Conservation (phyloP, 2,113 vertebrate genomes). For the Thalassarche chlororhynchos region DNA sequence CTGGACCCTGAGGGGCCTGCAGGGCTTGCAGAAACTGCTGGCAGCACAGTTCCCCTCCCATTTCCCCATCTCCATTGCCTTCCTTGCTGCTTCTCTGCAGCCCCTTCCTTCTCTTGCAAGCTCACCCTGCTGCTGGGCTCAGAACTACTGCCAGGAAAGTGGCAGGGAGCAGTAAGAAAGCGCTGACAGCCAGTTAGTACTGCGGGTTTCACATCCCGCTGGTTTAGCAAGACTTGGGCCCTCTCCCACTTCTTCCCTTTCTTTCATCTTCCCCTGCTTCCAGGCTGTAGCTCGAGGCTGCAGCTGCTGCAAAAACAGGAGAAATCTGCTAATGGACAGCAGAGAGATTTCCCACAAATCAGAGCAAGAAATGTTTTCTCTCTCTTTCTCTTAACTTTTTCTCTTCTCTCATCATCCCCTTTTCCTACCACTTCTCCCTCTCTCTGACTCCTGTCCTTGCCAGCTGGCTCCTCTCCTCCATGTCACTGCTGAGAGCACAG, state of each 20-base stretch:
- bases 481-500: not conserved
- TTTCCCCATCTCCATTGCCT: not conserved
- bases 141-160: not conserved
- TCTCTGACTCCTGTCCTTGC: not conserved
- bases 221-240: not conserved
- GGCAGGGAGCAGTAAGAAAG: not conserved
- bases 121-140: not conserved
- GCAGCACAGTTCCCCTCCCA: not conserved
- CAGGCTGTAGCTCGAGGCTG: not conserved
- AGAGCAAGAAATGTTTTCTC: not conserved
- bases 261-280: conserved; percentile 28
- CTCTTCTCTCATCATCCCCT: not conserved
- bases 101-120: not conserved
- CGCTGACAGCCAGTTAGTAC: not conserved
- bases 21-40: not conserved
- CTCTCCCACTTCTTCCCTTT: not conserved
- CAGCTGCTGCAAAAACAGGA: not conserved
- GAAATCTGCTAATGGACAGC: not conserved
- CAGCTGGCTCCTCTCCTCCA: not conserved
- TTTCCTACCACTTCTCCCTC: not conserved
- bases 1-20: not conserved
- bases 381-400: not conserved
- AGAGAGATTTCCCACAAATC: not conserved
- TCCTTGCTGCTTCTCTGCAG: not conserved
- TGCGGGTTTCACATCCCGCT: not conserved